Percentiles rank a stretch among this genome's conserved stretches.
Conservation (phyloP, 2,113 vertebrate genomes). For the Alces alces region DNA sequence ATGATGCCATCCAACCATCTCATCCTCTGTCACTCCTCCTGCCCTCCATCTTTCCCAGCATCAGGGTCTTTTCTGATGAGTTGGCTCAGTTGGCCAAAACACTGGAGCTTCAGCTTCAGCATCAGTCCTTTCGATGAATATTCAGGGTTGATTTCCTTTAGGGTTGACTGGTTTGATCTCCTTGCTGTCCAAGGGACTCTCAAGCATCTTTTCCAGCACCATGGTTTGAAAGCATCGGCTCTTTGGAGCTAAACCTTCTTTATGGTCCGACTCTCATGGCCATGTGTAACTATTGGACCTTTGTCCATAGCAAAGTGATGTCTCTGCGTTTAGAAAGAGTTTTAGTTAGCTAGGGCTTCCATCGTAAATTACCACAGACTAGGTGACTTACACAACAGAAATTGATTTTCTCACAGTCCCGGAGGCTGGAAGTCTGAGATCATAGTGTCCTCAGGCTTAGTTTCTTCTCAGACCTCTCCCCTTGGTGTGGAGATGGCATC, state of each 20-base stretch:
- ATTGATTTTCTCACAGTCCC: not conserved
- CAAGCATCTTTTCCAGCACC: not conserved
- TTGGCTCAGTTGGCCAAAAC: not conserved
- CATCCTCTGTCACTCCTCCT: not conserved
- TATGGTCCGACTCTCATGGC: not conserved
- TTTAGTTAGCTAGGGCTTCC: not conserved
- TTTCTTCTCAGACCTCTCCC: not conserved
- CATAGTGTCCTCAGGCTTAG: not conserved
- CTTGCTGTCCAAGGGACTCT: not conserved
- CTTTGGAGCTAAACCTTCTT: not conserved
- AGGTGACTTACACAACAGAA: not conserved
- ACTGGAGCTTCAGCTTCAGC: not conserved
- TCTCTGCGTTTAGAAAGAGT: not conserved
- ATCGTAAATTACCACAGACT: not conserved
- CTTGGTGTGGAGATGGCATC: not conserved
- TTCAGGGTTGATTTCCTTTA: not conserved
- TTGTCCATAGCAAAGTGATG: not conserved
- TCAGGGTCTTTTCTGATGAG: not conserved
- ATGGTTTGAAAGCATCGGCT: not conserved
- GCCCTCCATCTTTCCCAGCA: not conserved
- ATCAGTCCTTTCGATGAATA: not conserved
- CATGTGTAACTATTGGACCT: not conserved
- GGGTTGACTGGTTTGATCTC: not conserved
- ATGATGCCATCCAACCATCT: not conserved
- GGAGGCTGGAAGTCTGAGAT: not conserved